Evolutionary conservation across 1,140 invertebrate species (phyloP).

Genomic region (Drosophila nikananu): DNA sequence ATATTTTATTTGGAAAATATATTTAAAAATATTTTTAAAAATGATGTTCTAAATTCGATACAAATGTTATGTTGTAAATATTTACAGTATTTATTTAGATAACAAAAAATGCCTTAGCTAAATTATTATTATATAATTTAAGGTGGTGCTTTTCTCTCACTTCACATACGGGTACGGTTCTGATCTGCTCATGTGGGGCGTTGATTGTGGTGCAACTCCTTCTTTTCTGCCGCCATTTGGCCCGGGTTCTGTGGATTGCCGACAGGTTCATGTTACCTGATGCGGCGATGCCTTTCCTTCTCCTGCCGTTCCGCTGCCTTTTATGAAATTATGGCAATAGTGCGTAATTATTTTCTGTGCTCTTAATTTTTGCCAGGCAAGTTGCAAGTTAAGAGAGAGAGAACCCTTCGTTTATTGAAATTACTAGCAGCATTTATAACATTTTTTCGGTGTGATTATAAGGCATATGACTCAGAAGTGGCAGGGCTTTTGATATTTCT

Average conservation of each 20-base stretch:
- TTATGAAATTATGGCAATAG: slow-evolving; percentile 83
- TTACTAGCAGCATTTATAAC: slow-evolving; percentile 41
- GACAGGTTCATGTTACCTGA: slow-evolving; percentile 80
- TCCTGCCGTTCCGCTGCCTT: slow-evolving; percentile 37
- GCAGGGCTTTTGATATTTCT: not conserved
- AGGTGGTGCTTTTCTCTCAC: not conserved
- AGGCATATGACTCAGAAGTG: not conserved
- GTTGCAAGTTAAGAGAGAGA: slow-evolving; percentile 11
- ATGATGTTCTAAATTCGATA: too few species aligned
- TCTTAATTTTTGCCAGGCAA: slow-evolving; percentile 71
- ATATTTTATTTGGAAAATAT: not conserved
- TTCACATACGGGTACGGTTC: slow-evolving; percentile 27
- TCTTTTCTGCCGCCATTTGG: slow-evolving; percentile 59
- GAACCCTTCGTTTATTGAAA: slow-evolving; percentile 64
- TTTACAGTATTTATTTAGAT: too few species aligned
- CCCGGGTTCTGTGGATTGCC: slow-evolving; percentile 57
- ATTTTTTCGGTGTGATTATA: not conserved
- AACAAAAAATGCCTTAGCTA: too few species aligned
- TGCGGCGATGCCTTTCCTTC: slow-evolving; percentile 33
- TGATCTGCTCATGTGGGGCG: slow-evolving; percentile 66
- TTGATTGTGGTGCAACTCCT: slow-evolving; percentile 81
- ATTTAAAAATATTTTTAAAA: too few species aligned
- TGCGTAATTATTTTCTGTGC: slow-evolving; percentile 85
- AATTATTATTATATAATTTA: too few species aligned
- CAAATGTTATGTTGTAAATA: too few species aligned